These are phyloP conservation scores for Psilopogon haemacephalus DNA, from an alignment of 2,113 vertebrate genomes.

Conservation along the genomic window DNA sequence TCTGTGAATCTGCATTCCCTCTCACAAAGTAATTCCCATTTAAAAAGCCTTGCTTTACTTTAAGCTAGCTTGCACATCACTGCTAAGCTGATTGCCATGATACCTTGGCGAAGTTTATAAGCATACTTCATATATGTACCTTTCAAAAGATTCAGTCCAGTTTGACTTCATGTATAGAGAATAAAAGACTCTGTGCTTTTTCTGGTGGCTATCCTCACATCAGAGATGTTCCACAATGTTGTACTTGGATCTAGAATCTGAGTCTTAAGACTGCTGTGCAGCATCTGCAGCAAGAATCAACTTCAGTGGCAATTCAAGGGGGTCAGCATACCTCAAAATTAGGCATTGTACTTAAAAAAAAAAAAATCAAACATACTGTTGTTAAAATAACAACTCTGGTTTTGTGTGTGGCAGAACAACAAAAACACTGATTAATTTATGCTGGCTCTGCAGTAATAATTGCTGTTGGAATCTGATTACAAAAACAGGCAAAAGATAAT, in stretches of 20 bases:
- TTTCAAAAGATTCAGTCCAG: neutral
- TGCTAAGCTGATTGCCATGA: neutral
- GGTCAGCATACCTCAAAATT: neutral
- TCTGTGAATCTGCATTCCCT: neutral
- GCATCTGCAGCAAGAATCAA: neutral
- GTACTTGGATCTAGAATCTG: neutral
- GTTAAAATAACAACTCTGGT: neutral
- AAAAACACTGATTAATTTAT: constrained; percentile 1
- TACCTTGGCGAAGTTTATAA: neutral
- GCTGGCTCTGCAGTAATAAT: constrained; percentile 28
- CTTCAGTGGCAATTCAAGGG: neutral
- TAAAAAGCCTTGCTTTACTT: neutral
- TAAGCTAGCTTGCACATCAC: neutral
- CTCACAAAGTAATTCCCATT: neutral
- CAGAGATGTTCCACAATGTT: neutral
- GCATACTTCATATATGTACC: neutral
- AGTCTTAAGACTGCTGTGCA: neutral
- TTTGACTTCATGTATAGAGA: neutral
- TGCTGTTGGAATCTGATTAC: constrained; percentile 9
- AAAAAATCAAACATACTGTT: constrained; percentile 20
- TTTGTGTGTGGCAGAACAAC: neutral
- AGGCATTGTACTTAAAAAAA: constrained; percentile 17
- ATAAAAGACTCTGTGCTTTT: neutral
- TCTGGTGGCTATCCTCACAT: neutral
- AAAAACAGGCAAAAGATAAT: constrained; percentile 23